Evolutionary conservation across 2,888 invertebrate species (phyloP), one percentile per base, ranked within the genome.

Genomic region (Tolmerus cingulatus): DNA sequence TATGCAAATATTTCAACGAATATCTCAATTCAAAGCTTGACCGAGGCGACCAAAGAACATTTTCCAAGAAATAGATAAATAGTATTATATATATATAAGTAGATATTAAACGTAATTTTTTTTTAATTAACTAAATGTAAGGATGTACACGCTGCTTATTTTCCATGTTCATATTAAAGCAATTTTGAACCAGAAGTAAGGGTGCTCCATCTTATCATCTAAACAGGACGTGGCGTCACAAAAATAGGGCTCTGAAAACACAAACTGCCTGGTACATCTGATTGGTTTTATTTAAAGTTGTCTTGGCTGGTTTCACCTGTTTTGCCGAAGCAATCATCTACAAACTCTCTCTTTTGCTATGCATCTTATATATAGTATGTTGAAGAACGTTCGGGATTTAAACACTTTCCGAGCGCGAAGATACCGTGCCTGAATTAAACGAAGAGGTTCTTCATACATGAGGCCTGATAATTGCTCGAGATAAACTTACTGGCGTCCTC

Each of bases 381-480:
- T 66, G 0, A 66, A 66, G 66, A 66, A 23, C 27, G 66, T 19
- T 23, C 66, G 23, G 27, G 66, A 66, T 66, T n/a, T 66, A 66
- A 66, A 66, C 66, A 66, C 66, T 66, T 66, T 27, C 19, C 23
- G 66, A 19, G 27, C 66, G 66, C 9, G 12, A 66, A 66, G 27
- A 23, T 66, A 23, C 66, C 27, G 9, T 66, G 55, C 55, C 55
- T 76, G 40, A 76, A 57, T 82, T 82, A 34, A 82, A 82, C 82
- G 16, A 34, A 30, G 34, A 82, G 37, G 37, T 37, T 82, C 57
- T 37, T 82, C 57, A 51, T 66, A 51, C 40, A 82, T 66, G 57
- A 55, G 57, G 30, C 37, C 82, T n/a, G 82, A 82, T 82, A 82
- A 82, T 82, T 82, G 37, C 82, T 19, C 9, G 3, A 82, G 82